Base-by-base conservation (phyloP, 2,888 invertebrate species). In the Plagiodera versicolora region DNA sequence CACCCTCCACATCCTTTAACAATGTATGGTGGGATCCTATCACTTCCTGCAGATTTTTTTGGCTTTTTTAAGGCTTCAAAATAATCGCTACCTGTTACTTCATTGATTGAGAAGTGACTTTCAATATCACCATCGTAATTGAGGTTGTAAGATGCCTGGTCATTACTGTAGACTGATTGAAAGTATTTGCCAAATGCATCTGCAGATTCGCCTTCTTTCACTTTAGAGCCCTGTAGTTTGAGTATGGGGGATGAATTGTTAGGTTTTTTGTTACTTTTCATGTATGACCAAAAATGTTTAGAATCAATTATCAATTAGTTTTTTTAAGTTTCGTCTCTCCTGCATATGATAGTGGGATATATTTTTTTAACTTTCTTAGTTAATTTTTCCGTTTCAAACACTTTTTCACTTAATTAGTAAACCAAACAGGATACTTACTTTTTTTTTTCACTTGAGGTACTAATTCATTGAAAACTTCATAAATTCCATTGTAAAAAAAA, bases 361-460 rank as follows among this genome's bases (percentile, higher is more conserved):
- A 5, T n/a, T 45, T 45, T 45, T 45, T 16, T 17, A 24, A 24
- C 24, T 24, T 46, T 19, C 18, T 46, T 11, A 46, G 18, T 18
- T 18, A 18, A 46, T 46, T 46, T 46, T 20, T 46, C n/a, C 46
- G 18, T 46, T 19, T 46, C 19, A 18, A 18, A 46, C 46, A 18
- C 4, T 46, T 20, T 20, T 46, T 46, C 18, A 46, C 18, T 18
- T 46, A 18, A 18, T 46, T 18, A 46, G 46, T 46, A 4, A 46
- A 46, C 20, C 46, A 46, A 46, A 18, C 46, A 19, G 46, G 46
- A 46, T 5, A 45, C 45, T 14, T 45, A 16, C 45, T 45, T 14
- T 45, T 45, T 45, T 45, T 19, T 46, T 46, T 46, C 18, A 46
- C 5, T n/a, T 46, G 46, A 46, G 46, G 46, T 19, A 46, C 46